Base-by-base conservation (phyloP, 2,797 vertebrate species). In the Xenopus petersii region DNA sequence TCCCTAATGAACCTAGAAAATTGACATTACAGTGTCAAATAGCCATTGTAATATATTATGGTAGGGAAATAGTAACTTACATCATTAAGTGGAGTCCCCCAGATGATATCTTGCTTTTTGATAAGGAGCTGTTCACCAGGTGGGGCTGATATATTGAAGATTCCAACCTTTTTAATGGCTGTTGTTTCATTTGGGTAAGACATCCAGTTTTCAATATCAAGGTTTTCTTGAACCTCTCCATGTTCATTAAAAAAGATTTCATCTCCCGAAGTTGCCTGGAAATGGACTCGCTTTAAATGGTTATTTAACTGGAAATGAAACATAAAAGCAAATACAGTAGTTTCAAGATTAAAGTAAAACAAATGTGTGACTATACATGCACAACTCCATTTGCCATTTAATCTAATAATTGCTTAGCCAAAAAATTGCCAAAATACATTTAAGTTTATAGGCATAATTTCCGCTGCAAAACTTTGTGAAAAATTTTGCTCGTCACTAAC, bases 241-340 rank as follows among this genome's bases (percentile, higher is more conserved):
- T 46, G 5, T 46, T 65, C 36, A 47, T 65, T 36, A 47, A 65
- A 65, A n/a, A 10, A 17, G 1, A 65, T 47, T n/a, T 65, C 63
- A 47, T 65, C 63, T 15, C 15, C 63, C 1, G 15, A 17, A 11
- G 10, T 2, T 11, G n/a, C 48, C 15, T 65, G 33, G n/a, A 65
- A 65, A 46, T 46, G 12, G 15, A 65, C 11, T 16, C 36, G n/a
- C 42, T 17, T 65, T 36, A 65, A 46, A 6, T 47, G 16, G 33
- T 47, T 30, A 17, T 65, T 65, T 47, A 65, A 33, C 63, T 65
- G 4, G n/a, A 65, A 63, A 63, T 3, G 48, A 49, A 49, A 36
- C 33, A 36, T 36, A 36, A 36, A n/a, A n/a, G n/a, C n/a, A n/a
- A n/a, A n/a, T n/a, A n/a, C 33, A 36, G 33, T 36, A 6, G 33